Percentiles rank a stretch among this genome's conserved stretches.
Conservation (phyloP, 2,888 invertebrate genomes). For the Dasypolia templi region DNA sequence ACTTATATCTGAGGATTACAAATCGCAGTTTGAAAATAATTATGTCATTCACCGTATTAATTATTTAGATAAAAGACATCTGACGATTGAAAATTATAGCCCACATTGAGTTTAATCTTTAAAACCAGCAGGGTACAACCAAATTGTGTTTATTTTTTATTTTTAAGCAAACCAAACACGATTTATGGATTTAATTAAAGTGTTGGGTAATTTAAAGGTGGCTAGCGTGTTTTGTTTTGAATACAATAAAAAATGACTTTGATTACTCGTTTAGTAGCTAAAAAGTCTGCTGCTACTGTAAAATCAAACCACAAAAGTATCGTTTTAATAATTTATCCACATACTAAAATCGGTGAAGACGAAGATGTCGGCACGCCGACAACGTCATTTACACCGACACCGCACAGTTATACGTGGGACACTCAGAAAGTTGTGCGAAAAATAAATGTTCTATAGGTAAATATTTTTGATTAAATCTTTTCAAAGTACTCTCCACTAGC, state of each 20-base stretch:
- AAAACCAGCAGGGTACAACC: background rate
- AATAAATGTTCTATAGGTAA: too few species aligned
- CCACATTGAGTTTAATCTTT: background rate
- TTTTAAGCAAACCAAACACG: background rate
- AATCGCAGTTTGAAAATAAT: background rate
- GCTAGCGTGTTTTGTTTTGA: background rate
- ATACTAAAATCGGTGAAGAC: background rate
- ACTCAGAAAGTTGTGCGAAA: too few species aligned
- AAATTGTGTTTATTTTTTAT: background rate
- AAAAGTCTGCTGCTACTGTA: background rate
- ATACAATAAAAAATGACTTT: too few species aligned
- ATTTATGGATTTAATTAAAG: background rate
- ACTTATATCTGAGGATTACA: background rate
- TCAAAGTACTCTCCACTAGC: too few species aligned
- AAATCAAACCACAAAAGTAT: background rate
- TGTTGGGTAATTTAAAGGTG: background rate
- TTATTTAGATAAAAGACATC: background rate
- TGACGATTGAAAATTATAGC: background rate
- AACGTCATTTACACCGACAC: constrained; percentile 24
- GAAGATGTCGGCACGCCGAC: background rate
- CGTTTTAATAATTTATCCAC: background rate
- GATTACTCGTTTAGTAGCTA: background rate
- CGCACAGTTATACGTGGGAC: too few species aligned
- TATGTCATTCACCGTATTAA: background rate
- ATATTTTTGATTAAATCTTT: too few species aligned